Conservation (phyloP, 2,888 invertebrate genomes). For the Axea sp. region DNA sequence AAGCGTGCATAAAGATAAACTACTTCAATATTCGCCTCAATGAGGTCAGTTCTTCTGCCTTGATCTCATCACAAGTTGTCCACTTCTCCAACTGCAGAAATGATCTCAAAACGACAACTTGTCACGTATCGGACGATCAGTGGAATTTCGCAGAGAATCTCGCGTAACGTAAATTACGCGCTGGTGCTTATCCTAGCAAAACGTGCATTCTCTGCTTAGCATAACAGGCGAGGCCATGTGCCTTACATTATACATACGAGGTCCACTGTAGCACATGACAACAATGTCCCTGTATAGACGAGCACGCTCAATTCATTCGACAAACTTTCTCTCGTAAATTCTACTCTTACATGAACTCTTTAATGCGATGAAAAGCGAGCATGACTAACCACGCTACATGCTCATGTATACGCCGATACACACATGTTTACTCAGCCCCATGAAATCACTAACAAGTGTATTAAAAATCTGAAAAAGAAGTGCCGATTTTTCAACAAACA, state of each 20-base stretch:
- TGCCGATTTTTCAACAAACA: too few relatives aligned
- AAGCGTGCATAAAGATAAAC: too few relatives aligned
- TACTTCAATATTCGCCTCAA: too few relatives aligned
- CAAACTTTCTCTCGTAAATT: slow-evolving; percentile 63
- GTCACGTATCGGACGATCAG: slow-evolving; percentile 14
- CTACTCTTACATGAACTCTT: slow-evolving; percentile 57
- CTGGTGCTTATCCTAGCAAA: slow-evolving; percentile 48
- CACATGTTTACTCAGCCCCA: slow-evolving; percentile 34
- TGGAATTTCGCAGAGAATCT: slow-evolving; percentile 38
- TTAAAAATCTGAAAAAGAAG: slow-evolving; percentile 9
- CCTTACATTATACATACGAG: slow-evolving; percentile 41
- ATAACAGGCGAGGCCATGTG: slow-evolving; percentile 69
- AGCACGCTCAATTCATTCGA: slow-evolving; percentile 58
- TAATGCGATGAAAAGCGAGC: slow-evolving; percentile 61
- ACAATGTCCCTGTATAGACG: slow-evolving; percentile 60
- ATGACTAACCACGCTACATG: slow-evolving; percentile 47
- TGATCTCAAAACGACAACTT: too few relatives aligned
- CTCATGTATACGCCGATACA: slow-evolving; percentile 14
- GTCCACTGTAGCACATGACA: slow-evolving; percentile 48
- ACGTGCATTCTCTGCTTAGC: slow-evolving; percentile 57
- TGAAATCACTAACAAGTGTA: slow-evolving; percentile 37
- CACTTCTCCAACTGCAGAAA: too few relatives aligned
- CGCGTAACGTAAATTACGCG: slow-evolving; percentile 37
- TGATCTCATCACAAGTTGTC: too few relatives aligned
- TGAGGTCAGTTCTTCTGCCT: too few relatives aligned